Conservation (phyloP, 2,113 vertebrate genomes). For the Morone chrysops region DNA sequence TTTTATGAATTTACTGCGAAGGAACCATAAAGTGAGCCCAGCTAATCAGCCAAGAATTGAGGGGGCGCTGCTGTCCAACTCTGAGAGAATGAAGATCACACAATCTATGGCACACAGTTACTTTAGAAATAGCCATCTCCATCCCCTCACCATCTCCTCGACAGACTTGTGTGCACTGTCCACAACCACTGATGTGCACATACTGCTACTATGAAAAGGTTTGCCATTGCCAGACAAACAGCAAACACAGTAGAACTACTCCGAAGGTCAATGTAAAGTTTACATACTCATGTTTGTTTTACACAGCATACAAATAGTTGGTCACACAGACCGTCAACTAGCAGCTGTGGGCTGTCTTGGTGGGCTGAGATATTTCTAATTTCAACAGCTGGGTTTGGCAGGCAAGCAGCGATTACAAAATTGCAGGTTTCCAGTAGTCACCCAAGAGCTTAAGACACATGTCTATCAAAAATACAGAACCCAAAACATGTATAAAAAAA, state of each 20-base stretch:
- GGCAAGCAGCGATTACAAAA: no score
- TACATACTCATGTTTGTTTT: no score
- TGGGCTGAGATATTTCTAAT: background rate
- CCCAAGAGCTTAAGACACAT: background rate
- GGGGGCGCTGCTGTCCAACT: no score
- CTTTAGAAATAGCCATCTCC: background rate
- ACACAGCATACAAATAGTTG: no score
- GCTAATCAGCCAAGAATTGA: no score
- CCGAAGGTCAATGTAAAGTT: background rate
- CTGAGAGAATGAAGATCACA: no score
- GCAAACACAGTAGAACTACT: background rate
- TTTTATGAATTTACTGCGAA: no score
- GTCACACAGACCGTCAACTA: background rate
- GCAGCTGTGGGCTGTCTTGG: background rate
- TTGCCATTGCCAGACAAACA: background rate
- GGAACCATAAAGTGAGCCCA: no score
- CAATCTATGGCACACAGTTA: no score
- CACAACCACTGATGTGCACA: slow-evolving; percentile 10
- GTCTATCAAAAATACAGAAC: background rate
- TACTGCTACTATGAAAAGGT: background rate
- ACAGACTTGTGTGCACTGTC: background rate
- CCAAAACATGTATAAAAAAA: background rate
- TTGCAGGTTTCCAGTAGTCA: background rate
- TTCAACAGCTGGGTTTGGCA: background rate
- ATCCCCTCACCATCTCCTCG: slow-evolving; percentile 16